A percentile compares a stretch with the other conserved stretches of the same genome.
Evolutionary conservation across 2,797 vertebrate genomes (phyloP).

Genomic region (Notamacropus eugenii): DNA sequence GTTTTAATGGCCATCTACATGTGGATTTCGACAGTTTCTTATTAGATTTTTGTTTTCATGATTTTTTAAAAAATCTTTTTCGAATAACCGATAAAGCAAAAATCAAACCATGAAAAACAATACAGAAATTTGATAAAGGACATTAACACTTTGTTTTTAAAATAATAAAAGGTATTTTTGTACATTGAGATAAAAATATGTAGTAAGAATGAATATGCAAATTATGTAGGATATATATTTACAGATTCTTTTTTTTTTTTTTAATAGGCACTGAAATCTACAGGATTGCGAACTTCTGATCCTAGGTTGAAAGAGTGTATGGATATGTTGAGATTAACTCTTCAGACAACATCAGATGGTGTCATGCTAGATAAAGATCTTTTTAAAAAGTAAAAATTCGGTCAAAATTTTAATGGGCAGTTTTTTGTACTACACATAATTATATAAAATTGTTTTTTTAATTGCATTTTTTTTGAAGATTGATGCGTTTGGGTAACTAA

Average conservation of each 20-base stretch:
- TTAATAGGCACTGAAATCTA: constrained; percentile 95
- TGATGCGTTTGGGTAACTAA: constrained; percentile 54
- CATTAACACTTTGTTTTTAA: constrained; percentile 49
- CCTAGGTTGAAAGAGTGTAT: constrained; percentile 98
- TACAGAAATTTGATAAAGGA: constrained; percentile 70
- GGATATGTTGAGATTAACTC: constrained; percentile 97
- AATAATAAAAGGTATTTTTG: constrained; percentile 63
- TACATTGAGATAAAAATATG: constrained; percentile 65
- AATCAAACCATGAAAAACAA: constrained; percentile 69
- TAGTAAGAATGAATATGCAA: constrained; percentile 74
- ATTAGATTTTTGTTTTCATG: constrained; percentile 71
- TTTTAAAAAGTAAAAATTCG: constrained; percentile 95
- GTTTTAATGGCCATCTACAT: constrained; percentile 52
- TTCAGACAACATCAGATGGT: constrained; percentile 96
- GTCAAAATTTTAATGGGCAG: constrained; percentile 78
- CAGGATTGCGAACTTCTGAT: constrained; percentile 96
- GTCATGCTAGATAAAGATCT: constrained; percentile 97
- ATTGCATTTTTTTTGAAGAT: constrained; percentile 67
- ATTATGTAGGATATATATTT: constrained; percentile 75
- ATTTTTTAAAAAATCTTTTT: constrained; percentile 67
- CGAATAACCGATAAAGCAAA: constrained; percentile 76
- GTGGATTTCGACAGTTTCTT: constrained; percentile 65
- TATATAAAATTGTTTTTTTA: constrained; percentile 69
- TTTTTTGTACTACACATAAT: constrained; percentile 66
- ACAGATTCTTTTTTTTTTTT: constrained; percentile 78